A percentile compares a stretch with the other conserved stretches of the same genome.
Evolutionary conservation across 2,797 vertebrate species (phyloP).

Genomic region (Helostoma temminkii): DNA sequence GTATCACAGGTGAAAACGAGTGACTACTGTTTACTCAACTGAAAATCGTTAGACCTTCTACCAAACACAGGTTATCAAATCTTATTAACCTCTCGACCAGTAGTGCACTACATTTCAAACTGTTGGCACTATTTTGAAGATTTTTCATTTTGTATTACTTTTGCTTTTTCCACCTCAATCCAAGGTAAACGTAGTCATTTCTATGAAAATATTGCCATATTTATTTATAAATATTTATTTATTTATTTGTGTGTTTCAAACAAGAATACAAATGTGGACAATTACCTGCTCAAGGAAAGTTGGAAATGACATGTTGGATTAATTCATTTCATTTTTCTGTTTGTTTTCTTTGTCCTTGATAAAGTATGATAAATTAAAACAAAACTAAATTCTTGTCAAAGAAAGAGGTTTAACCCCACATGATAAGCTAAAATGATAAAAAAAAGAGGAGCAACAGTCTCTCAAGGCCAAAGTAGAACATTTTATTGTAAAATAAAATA

Average conservation of each 20-base stretch:
- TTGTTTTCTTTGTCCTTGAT: not conserved
- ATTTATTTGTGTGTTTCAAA: constrained; percentile 6
- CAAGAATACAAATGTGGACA: constrained; percentile 4
- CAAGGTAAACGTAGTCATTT: not conserved
- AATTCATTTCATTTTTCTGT: not conserved
- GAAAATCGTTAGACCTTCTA: constrained; percentile 22
- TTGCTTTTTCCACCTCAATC: constrained; percentile 5
- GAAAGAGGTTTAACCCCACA: not conserved
- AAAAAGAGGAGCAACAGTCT: not conserved
- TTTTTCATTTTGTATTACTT: not conserved
- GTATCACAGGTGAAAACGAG: constrained; percentile 41
- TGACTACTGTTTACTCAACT: constrained; percentile 31
- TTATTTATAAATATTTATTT: too few species aligned
- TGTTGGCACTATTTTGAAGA: not conserved
- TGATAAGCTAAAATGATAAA: not conserved
- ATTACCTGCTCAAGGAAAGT: constrained; percentile 7
- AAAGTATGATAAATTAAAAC: not conserved
- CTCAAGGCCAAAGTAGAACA: constrained; percentile 4
- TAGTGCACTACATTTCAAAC: not conserved
- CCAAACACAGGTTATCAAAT: constrained; percentile 17
- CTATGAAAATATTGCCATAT: not conserved
- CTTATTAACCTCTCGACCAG: too few species aligned
- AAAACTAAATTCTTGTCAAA: not conserved
- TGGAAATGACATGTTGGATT: not conserved
- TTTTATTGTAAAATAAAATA: not conserved